These are phyloP conservation scores for Temnopleurus reevesii DNA, from an alignment of 53 echinoderm and acorn worm species.

Conservation along the genomic window DNA sequence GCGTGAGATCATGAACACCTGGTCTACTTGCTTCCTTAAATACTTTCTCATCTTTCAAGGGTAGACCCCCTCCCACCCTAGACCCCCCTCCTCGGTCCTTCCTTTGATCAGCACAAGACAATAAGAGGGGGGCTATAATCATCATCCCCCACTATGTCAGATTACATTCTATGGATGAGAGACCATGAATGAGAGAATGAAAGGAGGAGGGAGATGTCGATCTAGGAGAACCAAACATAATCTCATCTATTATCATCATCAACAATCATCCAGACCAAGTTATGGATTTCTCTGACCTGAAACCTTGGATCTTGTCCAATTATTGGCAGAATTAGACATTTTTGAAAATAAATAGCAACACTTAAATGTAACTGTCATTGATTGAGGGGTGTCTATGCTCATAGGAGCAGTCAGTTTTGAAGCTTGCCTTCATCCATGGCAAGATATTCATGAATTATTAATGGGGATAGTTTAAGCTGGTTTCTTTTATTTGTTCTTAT, in stretches of 20 bases:
- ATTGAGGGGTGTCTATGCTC: background rate
- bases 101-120: background rate
- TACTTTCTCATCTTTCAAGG: slow-evolving; percentile 18
- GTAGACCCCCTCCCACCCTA: background rate
- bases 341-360: background rate
- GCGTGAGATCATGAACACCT: slow-evolving; percentile 15
- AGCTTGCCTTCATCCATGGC: background rate
- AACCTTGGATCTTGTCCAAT: slow-evolving; percentile 5
- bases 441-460: background rate
- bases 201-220: background rate
- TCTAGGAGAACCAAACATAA: background rate
- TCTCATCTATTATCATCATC: slow-evolving; percentile 5
- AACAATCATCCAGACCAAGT: background rate
- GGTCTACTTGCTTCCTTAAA: background rate
- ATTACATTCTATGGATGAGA: slow-evolving; percentile 10
- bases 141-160: background rate
- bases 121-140: background rate
- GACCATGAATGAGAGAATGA: background rate
- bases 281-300: background rate
- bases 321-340: background rate
- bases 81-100: background rate
- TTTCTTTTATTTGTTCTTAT: background rate
- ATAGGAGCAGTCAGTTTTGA: background rate
- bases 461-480: background rate
- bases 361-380: background rate